phyloP scores from a whole-genome alignment of 2,888 invertebrate species.

The Hipparchia sbordonii region DNA sequence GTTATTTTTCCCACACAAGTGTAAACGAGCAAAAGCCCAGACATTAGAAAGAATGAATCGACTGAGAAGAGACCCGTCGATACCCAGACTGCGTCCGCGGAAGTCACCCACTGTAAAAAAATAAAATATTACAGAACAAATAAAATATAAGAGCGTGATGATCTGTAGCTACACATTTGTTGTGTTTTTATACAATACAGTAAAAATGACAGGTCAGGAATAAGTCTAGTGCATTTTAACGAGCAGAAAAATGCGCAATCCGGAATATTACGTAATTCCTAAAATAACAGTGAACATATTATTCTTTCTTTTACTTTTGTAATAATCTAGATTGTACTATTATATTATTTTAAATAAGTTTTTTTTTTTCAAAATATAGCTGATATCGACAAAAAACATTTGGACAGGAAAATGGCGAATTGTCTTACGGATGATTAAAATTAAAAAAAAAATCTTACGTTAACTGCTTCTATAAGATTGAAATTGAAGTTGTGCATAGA shows the following conservation, averaged over 20 bases:
- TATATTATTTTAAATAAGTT: too few species aligned
- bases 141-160: too few species aligned
- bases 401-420: too few species aligned
- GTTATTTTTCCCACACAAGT: conserved; percentile 60
- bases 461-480: conserved; percentile 50
- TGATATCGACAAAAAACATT: too few species aligned
- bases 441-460: conserved; percentile 46
- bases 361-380: too few species aligned
- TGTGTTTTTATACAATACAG: too few species aligned
- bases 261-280: background rate
- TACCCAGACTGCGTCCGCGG: conserved; percentile 60
- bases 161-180: too few species aligned
- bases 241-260: too few species aligned
- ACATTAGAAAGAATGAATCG: conserved; percentile 84
- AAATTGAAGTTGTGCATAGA: conserved; percentile 43
- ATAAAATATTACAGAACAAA: background rate
- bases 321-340: too few species aligned
- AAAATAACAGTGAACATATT: background rate
- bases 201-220: too few species aligned
- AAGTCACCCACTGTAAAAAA: conserved; percentile 57
- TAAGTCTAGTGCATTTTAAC: too few species aligned
- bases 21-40: conserved; percentile 65
- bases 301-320: too few species aligned
- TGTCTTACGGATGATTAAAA: background rate
- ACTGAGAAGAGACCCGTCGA: conserved; percentile 78